Base-by-base conservation (phyloP, 2,888 invertebrate species). In the Agrochola macilenta region DNA sequence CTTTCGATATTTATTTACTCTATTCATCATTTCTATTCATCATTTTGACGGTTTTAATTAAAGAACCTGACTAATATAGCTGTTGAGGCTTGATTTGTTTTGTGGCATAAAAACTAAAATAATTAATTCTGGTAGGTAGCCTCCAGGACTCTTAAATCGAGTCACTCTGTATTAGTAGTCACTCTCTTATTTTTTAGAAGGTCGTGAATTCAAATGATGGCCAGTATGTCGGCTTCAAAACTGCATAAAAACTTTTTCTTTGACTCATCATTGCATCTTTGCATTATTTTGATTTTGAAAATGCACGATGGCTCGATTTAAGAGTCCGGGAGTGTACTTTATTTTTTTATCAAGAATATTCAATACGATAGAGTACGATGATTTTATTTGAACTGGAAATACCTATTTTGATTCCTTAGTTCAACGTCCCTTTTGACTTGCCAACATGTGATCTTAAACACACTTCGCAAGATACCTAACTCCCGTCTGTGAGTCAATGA, bases 1-100 rank as follows among this genome's bases (percentile, higher is more conserved):
- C 69, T 81, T 84, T 87, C 39, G 35, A 70, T 65, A 35, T 58
- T 11, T 58, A 72, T 63, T 70, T 69, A 23, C 46, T 69, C 0
- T 49, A 57, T 77, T 64, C 14, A 39, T 26, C 9, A 68, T 68
- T 58, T n/a, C n/a, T n/a, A 39, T 77, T 72, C 20, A 79, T 0
- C 2, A 39, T 61, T 80, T 63, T 49, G 20, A 14, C 5, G n/a
- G n/a, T 75, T 74, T 26, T 2, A 49, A 35, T 26, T 2, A 49
- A 35, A 49, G 26, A 23, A 11, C 54, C 54, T 58, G 17, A 43
- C 1, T 9, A 46, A 26, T 26, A 46, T 23, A 26, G 17, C 12
- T 23, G 30, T 35, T 61, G n/a, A 54, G n/a, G 17, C 26, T 61
- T 35, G 2, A 73, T 39, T 54, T 7, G 35, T 4, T 49, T 30